Evolutionary conservation across 2,888 invertebrate species (phyloP), one percentile per base, ranked within the genome.

Genomic region (Allophyes oxyacanthae): DNA sequence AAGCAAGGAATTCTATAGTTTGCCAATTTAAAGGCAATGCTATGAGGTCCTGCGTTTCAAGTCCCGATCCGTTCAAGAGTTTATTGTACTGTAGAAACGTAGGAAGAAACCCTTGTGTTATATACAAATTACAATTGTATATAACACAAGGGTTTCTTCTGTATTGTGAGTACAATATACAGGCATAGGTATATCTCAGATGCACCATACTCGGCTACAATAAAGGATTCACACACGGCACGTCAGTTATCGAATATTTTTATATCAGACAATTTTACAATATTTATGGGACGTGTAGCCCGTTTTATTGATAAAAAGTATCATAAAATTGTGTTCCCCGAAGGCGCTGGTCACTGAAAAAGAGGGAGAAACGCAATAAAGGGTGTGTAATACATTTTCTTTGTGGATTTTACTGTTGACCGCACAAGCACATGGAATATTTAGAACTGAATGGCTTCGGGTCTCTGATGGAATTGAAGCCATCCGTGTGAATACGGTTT

Each of bases 341-440:
- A 50, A 60, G 61, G 61, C 62, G 66, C 64, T 72, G 75, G 78
- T 65, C 77, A 75, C 58, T 58, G 76, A 79, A 81, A 83, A 82
- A 82, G 82, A 84, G 89, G 88, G 87, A 82, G 84, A 85, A 88
- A 89, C 74, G 85, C 89, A 92, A 93, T 92, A 93, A 92, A 90
- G 90, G 87, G 88, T 89, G 84, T 86, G 87, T 90, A 89, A 91
- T 92, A 91, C 88, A 87, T 92, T 91, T 91, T 90, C 92, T 93
- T 92, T 92, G 92, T 93, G 87, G 88, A 91, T 92, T 92, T 92
- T 86, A 85, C 87, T 88, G 83, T 88, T 91, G 92, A 90, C 92
- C 91, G 88, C 90, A 91, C 91, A 90, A 91, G 88, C 90, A 91
- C 91, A 90, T 92, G 88, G 90, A 93, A 92, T 92, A 92, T 93